Conservation (phyloP, 2,113 vertebrate species). For the Mustela lutreola region DNA sequence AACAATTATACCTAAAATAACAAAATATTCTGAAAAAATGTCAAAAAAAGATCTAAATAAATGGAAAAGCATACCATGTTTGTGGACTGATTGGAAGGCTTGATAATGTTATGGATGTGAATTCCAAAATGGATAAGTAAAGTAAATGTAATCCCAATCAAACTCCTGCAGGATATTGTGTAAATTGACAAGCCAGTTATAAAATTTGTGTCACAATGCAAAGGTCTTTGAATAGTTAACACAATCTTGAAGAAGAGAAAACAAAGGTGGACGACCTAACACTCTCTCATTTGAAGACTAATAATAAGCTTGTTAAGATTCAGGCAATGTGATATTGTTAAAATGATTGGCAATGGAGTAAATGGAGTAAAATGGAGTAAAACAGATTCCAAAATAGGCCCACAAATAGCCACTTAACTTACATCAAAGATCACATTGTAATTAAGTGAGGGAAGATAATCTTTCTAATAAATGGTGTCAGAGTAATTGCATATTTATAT, state of each 20-base stretch:
- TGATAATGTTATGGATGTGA: neutral
- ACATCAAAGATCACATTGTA: neutral
- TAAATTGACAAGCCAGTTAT: slow-evolving; percentile 33
- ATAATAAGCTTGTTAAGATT: slow-evolving; percentile 2
- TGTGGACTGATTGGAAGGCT: slow-evolving; percentile 21
- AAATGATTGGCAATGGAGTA: neutral
- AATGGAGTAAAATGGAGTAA: neutral
- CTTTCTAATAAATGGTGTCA: neutral
- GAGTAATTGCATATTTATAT: neutral
- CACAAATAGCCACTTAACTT: neutral
- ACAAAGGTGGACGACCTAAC: neutral
- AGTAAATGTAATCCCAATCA: neutral
- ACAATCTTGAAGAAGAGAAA: neutral
- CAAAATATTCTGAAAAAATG: neutral
- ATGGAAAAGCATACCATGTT: neutral
- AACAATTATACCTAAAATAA: neutral
- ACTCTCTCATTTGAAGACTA: neutral
- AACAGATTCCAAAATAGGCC: neutral
- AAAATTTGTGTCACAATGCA: slow-evolving; percentile 19
- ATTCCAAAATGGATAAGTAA: slow-evolving; percentile 30
- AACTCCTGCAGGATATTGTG: neutral
- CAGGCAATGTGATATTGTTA: neutral
- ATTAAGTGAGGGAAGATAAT: neutral
- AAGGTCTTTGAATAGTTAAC: slow-evolving; percentile 21
- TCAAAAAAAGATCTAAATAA: slow-evolving; percentile 2